Percentiles rank a stretch among this genome's conserved stretches.
Evolutionary conservation across 2,797 vertebrate genomes (phyloP).

Genomic region (Heliangelus exortis): DNA sequence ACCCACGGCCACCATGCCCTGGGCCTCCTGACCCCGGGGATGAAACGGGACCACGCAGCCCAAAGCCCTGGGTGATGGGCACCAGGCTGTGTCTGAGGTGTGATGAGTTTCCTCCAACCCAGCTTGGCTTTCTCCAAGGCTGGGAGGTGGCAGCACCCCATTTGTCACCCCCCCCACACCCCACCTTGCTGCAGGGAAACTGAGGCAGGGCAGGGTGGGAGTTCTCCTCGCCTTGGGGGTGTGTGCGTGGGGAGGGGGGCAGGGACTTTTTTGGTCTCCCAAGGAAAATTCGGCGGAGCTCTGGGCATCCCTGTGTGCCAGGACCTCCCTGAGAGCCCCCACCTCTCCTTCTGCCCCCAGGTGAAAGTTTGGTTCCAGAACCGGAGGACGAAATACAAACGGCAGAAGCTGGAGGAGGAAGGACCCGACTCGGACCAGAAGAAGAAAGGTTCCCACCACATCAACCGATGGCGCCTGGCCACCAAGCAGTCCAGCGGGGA

Average conservation of each 20-base stretch:
- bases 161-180: accelerated
- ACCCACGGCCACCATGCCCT: accelerated
- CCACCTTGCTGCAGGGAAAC: accelerated
- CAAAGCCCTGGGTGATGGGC: background rate
- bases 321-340: background rate
- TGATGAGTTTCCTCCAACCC: background rate
- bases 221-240: accelerated
- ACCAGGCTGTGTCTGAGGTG: accelerated
- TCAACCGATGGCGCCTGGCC: conserved; percentile 97
- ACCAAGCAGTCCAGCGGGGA: conserved; percentile 94
- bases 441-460: conserved; percentile 98
- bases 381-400: conserved; percentile 96
- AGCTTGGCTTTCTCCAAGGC: accelerated
- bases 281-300: accelerated
- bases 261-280: accelerated
- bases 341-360: conserved; percentile 68
- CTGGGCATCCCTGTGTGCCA: accelerated
- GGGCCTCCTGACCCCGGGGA: background rate
- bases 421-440: conserved; percentile 95
- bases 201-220: background rate
- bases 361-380: conserved; percentile 99
- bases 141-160: accelerated
- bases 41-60: no score
- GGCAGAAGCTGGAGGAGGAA: conserved; percentile 98
- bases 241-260: no score